phyloP scores from a whole-genome alignment of 2,113 vertebrate species.

The Arenaria interpres region DNA sequence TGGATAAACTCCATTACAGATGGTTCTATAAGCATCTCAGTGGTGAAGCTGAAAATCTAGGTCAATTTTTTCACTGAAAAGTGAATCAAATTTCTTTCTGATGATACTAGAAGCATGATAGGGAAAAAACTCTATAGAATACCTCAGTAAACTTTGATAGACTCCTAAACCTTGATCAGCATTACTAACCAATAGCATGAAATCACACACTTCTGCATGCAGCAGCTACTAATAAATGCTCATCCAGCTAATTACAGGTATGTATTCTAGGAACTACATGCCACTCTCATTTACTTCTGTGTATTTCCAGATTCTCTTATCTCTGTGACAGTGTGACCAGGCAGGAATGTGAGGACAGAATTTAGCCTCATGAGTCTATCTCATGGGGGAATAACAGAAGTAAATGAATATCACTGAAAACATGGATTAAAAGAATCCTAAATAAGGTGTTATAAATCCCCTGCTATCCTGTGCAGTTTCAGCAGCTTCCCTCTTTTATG shows the following conservation, averaged over 20 bases:
- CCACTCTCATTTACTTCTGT: neutral
- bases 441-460: neutral
- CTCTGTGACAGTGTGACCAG: neutral
- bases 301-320: neutral
- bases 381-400: neutral
- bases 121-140: neutral
- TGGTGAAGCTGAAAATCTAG: slow-evolving; percentile 38
- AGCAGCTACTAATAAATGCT: neutral
- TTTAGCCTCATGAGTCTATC: neutral
- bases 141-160: neutral
- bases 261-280: neutral
- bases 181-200: neutral
- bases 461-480: neutral
- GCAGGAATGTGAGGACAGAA: neutral
- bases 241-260: neutral
- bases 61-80: slow-evolving; percentile 53
- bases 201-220: neutral
- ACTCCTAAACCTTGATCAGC: slow-evolving; percentile 8
- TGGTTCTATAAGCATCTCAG: neutral
- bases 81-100: slow-evolving; percentile 37
- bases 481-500: neutral
- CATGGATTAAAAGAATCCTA: neutral
- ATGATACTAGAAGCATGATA: neutral
- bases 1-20: slow-evolving; percentile 8
- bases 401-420: neutral